Percentiles rank a stretch among this genome's conserved stretches.
These are phyloP conservation scores for Pseudobourletiella spinata DNA, from an alignment of 1,140 invertebrate genomes.

Conservation along the genomic window DNA sequence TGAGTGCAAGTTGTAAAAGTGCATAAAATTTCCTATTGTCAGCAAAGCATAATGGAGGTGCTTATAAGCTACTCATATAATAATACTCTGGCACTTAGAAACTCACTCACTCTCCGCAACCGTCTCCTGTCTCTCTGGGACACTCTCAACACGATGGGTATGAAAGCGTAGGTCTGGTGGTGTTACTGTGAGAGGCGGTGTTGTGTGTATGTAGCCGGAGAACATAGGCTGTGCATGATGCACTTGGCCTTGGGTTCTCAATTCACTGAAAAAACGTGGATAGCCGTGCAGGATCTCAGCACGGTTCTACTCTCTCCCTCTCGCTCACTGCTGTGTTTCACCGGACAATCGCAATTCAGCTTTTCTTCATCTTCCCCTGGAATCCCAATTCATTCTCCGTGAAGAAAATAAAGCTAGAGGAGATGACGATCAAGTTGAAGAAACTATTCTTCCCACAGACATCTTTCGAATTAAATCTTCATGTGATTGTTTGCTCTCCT, in stretches of 20 bases:
- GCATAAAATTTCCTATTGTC: no score
- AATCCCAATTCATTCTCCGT: conserved; percentile 6
- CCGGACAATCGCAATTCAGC: conserved; percentile 4
- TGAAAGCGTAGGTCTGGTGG: not conserved
- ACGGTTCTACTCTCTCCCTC: conserved; percentile 6
- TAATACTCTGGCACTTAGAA: no score
- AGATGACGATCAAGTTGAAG: not conserved
- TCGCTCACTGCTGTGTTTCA: conserved; percentile 1
- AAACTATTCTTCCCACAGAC: conserved; percentile 2
- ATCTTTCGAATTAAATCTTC: conserved; percentile 3
- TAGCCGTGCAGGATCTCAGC: conserved; percentile 5
- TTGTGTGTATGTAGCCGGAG: not conserved
- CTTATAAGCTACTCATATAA: not conserved
- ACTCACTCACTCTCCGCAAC: no score
- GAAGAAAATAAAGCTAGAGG: not conserved
- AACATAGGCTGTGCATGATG: conserved; percentile 28
- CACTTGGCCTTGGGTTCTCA: conserved; percentile 21
- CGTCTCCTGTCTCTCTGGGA: not conserved
- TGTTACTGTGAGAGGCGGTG: not conserved
- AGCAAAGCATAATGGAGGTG: not conserved
- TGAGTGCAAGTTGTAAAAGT: no score
- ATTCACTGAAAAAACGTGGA: conserved; percentile 23
- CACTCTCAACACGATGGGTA: not conserved
- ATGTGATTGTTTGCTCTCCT: conserved; percentile 15
- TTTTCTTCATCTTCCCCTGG: not conserved